Base-by-base conservation (phyloP, 2,797 vertebrate genomes). In the Podarcis siculus region DNA sequence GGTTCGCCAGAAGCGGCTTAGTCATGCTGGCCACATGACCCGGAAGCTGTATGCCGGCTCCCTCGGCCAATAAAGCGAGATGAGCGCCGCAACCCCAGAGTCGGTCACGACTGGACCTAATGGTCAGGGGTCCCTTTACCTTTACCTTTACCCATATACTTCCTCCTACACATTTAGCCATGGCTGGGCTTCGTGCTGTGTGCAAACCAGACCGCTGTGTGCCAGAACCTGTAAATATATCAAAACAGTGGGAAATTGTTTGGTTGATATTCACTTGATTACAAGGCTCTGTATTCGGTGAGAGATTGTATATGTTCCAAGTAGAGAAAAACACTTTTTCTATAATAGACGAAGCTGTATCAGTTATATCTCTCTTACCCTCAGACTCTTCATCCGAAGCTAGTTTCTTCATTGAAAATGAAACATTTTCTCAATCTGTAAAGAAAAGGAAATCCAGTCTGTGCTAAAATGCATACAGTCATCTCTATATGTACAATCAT, bases 391-490 rank as follows among this genome's bases (percentile, higher is more conserved):
- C 58, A 9, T 69, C 81, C 15, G 49, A 81, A 81, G 39, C 30
- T 58, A 61, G 27, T 66, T 23, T 49, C 64, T 86, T 66, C 45
- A 67, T 42, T 42, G 42, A 42, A 42, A 42, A 42, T 42, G 42
- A 42, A 42, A 9, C 42, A 9, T 72, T 73, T 87, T 64, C 78
- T 61, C 27, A 82, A 89, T 77, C 8, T 89, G 55, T 37, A 91
- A 1, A 35, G 42, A 71, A 90, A 92, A 86, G 80, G 2, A 92
- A 92, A 61, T 27, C 66, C 66, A 92, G 8, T 89, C 80, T 83
- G 1, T 0, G 82, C 92, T 76, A 73, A 27, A 80, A 82, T 15
- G 9, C 71, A 61, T 76, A 42, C 10, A 32, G 19, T 5, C 49
- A 0, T 37, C 37, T 4, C 21, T 25, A 77, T 69, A 25, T 75